Evolutionary conservation across 2,888 invertebrate genomes (phyloP).

Genomic region (Elaeidobius kamerunicus): DNA sequence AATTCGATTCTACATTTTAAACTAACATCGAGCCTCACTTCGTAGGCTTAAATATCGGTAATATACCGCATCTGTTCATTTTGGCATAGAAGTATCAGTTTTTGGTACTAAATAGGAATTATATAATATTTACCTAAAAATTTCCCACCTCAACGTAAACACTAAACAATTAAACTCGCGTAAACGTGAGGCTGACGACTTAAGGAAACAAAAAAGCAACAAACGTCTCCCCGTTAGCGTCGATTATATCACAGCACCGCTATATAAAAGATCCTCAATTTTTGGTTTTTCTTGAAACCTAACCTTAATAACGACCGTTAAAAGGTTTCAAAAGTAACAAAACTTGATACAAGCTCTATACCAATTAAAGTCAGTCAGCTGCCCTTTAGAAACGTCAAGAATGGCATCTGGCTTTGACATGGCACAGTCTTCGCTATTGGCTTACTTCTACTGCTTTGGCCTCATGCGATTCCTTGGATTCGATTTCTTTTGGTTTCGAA

Average conservation of each 20-base stretch:
- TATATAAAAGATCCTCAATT: conserved; percentile 6
- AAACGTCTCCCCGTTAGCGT: conserved; percentile 17
- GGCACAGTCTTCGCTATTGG: conserved; percentile 23
- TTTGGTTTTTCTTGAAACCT: conserved; percentile 1
- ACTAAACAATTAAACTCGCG: conserved; percentile 18
- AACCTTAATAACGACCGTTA: no score
- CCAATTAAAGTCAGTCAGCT: conserved; percentile 7
- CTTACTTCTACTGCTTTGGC: conserved; percentile 25
- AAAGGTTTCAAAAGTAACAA: conserved; percentile 1
- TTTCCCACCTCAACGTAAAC: conserved; percentile 10
- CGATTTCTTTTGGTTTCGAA: conserved; percentile 21
- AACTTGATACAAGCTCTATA: conserved; percentile 20
- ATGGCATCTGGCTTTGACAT: conserved; percentile 2
- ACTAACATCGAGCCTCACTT: no score
- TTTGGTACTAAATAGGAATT: conserved; percentile 18
- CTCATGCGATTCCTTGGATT: background rate
- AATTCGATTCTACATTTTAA: no score
- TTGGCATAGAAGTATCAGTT: conserved; percentile 28
- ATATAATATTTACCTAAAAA: conserved; percentile 2
- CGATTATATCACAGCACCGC: conserved; percentile 23
- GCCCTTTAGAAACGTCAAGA: conserved; percentile 5
- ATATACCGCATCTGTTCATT: conserved; percentile 8
- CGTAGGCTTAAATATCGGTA: background rate
- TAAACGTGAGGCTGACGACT: conserved; percentile 5
- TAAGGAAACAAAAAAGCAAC: conserved; percentile 19